Percentiles rank a stretch among this genome's conserved stretches.
These are phyloP conservation scores for Anolis carolinensis DNA, from an alignment of 2,113 vertebrate genomes.

Conservation along the genomic window DNA sequence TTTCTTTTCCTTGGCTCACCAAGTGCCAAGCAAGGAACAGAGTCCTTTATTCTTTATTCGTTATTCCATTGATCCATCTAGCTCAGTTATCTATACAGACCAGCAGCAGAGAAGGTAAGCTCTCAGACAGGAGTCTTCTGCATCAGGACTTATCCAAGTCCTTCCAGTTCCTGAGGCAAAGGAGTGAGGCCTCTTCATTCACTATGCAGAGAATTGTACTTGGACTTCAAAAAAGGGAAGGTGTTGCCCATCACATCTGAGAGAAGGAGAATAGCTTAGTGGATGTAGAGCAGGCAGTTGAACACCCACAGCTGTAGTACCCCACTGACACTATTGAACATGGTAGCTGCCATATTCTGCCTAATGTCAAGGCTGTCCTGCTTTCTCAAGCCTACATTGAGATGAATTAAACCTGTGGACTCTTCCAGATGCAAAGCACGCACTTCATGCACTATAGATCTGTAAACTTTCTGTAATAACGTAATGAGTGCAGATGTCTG, in stretches of 20 bases:
- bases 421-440: background rate
- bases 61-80: background rate
- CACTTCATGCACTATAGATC: background rate
- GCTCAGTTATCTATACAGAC: background rate
- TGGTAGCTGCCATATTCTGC: background rate
- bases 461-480: background rate
- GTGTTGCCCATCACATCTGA: background rate
- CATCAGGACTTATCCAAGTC: no score
- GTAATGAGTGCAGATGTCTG: background rate
- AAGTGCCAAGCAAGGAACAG: background rate
- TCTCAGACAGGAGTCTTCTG: background rate
- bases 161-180: no score
- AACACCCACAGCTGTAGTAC: background rate
- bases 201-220: no score
- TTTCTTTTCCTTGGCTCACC: background rate
- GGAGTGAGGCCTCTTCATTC: no score
- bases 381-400: background rate
- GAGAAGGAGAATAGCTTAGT: background rate
- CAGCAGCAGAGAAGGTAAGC: background rate
- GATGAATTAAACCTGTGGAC: background rate
- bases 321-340: background rate
- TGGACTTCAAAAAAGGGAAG: no score
- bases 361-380: background rate
- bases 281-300: background rate
- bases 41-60: background rate